Base-by-base conservation (phyloP, 2,113 vertebrate species). In the Nannospalax galili region DNA sequence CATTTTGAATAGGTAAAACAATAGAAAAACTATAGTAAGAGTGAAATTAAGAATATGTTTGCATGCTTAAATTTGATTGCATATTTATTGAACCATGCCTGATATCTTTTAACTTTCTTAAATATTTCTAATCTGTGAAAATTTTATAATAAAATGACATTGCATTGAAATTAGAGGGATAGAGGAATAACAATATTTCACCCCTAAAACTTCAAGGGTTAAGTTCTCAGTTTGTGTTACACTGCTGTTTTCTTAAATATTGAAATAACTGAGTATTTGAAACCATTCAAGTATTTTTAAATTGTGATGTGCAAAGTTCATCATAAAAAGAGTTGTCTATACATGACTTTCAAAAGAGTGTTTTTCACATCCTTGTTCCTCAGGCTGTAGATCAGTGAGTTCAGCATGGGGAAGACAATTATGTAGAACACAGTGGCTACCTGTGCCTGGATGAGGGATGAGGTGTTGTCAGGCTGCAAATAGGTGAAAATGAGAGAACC, bases 351-450 rank as follows among this genome's bases (percentile, higher is more conserved):
- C 78, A 72, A 17, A 30, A 98, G 16, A 42, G 92, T 88, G 8
- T 75, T 88, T 91, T 97, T 98, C 81, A 97, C 97, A 7, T 97
- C 85, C 84, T 88, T 96, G 45, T 86, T 86, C n/a, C 94, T 92
- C 48, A 96, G 69, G 64, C 96, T 95, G 5, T 95, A 96, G 74
- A 94, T 94, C 7, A 95, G n/a, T 0, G 94, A 92, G 20, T 95
- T 92, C 16, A 98, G 58, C 97, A 97, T 95, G 2, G 97, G 97
- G 11, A 97, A 96, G 24, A 97, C 70, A 6, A 97, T 84, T 2
- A 97, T 97, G 37, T 93, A 96, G 20, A 97, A 95, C 0, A 96
- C 79, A 42, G 96, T 96, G 3, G 96, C 90, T 30, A 97, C 77
- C 52, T 97, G 97, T 1, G 95, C 95, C 5, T 90, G 96, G 28